Conservation (phyloP, 2,797 vertebrate genomes). For the Muscicapa comitata region DNA sequence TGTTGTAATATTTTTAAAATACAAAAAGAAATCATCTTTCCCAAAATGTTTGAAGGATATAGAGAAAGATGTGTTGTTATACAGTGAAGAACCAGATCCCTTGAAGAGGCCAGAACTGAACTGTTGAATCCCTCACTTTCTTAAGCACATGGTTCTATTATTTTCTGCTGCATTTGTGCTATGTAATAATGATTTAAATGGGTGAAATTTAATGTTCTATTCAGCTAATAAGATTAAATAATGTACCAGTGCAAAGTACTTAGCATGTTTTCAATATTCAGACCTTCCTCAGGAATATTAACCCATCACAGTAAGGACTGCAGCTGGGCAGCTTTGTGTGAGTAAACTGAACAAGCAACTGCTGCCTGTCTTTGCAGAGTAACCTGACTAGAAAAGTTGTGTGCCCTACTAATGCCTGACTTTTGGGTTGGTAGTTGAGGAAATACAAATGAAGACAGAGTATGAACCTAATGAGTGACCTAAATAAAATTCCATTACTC, state of each 20-base stretch:
- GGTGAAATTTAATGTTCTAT: not conserved
- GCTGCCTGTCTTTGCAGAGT: not conserved
- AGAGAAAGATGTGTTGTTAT: rapidly evolving
- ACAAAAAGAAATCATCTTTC: not conserved
- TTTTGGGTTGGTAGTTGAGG: not conserved
- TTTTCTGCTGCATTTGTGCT: not conserved
- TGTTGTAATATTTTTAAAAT: not conserved
- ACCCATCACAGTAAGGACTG: not conserved
- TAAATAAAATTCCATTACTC: not conserved
- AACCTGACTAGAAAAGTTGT: not conserved
- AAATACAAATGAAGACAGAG: not conserved
- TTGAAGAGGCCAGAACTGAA: not conserved
- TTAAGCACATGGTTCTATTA: not conserved
- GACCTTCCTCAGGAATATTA: not conserved
- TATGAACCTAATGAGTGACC: not conserved
- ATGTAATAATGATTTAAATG: not conserved
- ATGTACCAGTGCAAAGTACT: not conserved
- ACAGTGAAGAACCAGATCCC: not conserved
- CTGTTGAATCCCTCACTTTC: not conserved
- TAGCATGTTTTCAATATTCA: not conserved
- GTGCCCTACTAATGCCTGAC: not conserved
- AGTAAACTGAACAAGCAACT: not conserved
- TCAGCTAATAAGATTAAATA: not conserved
- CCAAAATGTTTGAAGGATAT: not conserved
- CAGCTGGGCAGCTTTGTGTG: not conserved